Conservation (phyloP, 2,113 vertebrate genomes). For the Silurus asotus region DNA sequence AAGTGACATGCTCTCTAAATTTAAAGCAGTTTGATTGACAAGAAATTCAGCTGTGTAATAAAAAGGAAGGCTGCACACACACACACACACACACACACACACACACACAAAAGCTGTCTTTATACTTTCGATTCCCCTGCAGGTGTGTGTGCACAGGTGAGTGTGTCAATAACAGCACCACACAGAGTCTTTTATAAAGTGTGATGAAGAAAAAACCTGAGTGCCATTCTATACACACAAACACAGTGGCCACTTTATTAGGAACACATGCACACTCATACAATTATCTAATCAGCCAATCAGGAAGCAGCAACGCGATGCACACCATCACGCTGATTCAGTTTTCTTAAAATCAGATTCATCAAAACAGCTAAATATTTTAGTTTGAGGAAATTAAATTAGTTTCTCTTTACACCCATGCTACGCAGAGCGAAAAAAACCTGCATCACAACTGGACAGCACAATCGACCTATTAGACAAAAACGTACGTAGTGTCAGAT, state of each 20-base stretch:
- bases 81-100: not conserved
- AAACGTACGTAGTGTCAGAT: not conserved
- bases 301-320: not conserved
- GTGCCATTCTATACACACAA: not conserved
- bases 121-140: not conserved
- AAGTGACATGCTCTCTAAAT: not conserved
- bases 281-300: not conserved
- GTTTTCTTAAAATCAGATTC: no score
- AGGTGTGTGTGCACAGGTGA: conserved; percentile 7
- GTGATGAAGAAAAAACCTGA: not conserved
- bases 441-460: not conserved
- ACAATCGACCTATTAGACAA: not conserved
- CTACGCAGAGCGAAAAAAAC: not conserved
- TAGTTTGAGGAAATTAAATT: not conserved
- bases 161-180: not conserved
- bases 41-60: not conserved
- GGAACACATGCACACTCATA: not conserved
- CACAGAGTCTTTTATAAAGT: not conserved
- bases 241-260: not conserved
- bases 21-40: not conserved
- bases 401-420: not conserved
- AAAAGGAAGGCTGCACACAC: not conserved
- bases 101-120: not conserved
- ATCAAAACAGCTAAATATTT: no score
- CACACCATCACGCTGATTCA: no score